Evolutionary conservation across 2,797 vertebrate species (phyloP).

Genomic region (Garrulus glandarius): DNA sequence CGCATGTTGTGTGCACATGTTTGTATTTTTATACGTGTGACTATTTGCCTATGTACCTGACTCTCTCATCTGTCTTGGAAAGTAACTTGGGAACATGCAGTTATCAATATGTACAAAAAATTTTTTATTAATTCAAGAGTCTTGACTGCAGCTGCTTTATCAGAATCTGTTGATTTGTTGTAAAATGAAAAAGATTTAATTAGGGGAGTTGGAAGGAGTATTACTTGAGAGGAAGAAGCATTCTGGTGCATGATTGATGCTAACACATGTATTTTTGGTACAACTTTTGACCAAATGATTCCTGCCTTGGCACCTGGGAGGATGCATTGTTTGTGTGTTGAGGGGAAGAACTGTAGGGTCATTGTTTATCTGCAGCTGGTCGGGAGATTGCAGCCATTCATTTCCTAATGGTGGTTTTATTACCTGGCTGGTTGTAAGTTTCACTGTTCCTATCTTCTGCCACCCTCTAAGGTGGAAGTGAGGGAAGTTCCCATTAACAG

Average conservation of each 20-base stretch:
- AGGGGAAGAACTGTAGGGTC: background rate
- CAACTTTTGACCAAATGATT: background rate
- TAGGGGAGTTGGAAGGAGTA: background rate
- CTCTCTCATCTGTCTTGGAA: background rate
- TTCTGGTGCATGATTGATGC: background rate
- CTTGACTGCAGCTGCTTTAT: background rate
- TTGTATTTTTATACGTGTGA: background rate
- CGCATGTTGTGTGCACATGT: accelerated
- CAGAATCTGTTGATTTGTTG: background rate
- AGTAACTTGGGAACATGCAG: background rate
- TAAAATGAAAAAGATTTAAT: background rate
- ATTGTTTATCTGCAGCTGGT: background rate
- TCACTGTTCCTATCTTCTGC: background rate
- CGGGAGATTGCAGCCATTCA: background rate
- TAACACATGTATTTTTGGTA: background rate
- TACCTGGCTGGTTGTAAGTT: background rate
- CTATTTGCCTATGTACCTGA: background rate
- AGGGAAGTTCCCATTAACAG: background rate
- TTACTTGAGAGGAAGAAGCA: background rate
- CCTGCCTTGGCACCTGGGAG: background rate
- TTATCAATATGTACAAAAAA: background rate
- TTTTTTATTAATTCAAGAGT: background rate
- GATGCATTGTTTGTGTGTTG: background rate
- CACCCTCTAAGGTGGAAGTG: background rate
- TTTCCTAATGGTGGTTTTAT: background rate